phyloP scores from a whole-genome alignment of 2,797 vertebrate genomes.

The Diglossa cyanea region DNA sequence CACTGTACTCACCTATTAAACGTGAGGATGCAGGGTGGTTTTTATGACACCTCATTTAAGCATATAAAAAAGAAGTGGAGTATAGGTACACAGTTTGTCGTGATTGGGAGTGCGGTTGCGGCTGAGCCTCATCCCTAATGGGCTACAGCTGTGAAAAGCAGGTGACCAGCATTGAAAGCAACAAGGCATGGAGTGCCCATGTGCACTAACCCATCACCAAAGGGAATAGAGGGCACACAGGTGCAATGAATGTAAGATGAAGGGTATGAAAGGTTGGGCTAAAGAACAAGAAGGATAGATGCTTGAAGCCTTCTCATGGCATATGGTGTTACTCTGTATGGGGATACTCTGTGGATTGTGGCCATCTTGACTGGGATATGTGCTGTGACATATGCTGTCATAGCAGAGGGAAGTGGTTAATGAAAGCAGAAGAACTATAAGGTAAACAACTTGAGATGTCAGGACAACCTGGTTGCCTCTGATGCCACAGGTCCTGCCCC shows the following conservation, averaged over 20 bases:
- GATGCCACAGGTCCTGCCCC: fast-evolving
- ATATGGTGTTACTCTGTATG: neutral
- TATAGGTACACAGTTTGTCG: neutral
- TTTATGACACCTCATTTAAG: neutral
- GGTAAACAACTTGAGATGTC: fast-evolving
- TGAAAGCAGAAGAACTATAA: neutral
- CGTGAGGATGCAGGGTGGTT: neutral
- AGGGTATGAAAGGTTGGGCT: neutral
- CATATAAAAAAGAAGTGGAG: neutral
- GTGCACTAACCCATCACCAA: neutral
- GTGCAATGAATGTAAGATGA: neutral
- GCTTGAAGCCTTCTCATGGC: neutral
- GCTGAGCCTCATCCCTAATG: neutral
- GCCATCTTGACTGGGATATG: neutral
- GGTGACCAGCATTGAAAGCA: neutral
- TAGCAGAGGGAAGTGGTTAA: fast-evolving
- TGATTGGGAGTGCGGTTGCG: neutral
- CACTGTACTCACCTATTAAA: neutral
- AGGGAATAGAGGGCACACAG: neutral
- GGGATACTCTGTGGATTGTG: neutral
- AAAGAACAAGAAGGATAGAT: neutral
- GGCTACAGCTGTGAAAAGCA: neutral
- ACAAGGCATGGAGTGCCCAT: neutral
- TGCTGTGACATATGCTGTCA: neutral
- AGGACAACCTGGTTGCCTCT: neutral